A percentile compares a stretch with the other conserved stretches of the same genome.
phyloP scores from a whole-genome alignment of 2,888 invertebrate genomes.

The Plebejus melissa region DNA sequence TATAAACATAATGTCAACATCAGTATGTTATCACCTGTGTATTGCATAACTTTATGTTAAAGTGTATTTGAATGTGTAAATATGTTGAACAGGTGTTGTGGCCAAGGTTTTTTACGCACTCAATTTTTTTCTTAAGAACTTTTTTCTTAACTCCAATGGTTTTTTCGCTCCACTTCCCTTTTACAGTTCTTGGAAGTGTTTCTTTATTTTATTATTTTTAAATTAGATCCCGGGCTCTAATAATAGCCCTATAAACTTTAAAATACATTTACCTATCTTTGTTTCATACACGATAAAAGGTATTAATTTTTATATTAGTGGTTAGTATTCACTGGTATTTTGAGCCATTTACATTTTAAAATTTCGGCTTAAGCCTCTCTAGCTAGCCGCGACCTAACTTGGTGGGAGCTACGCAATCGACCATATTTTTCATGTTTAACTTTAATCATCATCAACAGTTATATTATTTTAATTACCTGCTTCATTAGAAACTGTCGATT shows the following conservation, averaged over 20 bases:
- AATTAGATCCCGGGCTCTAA: conserved; percentile 15
- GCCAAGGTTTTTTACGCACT: conserved; percentile 69
- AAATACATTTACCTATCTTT: neutral
- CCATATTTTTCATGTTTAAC: no score
- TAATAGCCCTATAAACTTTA: conserved; percentile 2
- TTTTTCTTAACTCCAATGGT: conserved; percentile 34
- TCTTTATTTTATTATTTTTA: conserved; percentile 28
- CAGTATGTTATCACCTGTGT: conserved; percentile 30
- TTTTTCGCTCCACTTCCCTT: conserved; percentile 27
- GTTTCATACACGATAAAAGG: neutral
- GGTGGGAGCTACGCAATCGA: neutral
- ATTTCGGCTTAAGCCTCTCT: neutral
- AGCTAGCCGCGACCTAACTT: neutral
- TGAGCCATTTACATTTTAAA: neutral
- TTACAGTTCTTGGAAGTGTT: conserved; percentile 25
- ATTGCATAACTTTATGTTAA: conserved; percentile 34
- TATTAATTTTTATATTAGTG: conserved; percentile 8
- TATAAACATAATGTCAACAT: conserved; percentile 17
- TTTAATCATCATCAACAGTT: no score
- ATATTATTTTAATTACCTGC: neutral
- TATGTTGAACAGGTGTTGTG: conserved; percentile 64
- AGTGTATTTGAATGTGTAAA: conserved; percentile 36
- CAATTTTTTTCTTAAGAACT: conserved; percentile 47
- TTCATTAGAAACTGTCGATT: neutral
- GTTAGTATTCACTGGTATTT: neutral